Evolutionary conservation across 2,797 vertebrate genomes (phyloP).

Genomic region (Sebastolobus alascanus): DNA sequence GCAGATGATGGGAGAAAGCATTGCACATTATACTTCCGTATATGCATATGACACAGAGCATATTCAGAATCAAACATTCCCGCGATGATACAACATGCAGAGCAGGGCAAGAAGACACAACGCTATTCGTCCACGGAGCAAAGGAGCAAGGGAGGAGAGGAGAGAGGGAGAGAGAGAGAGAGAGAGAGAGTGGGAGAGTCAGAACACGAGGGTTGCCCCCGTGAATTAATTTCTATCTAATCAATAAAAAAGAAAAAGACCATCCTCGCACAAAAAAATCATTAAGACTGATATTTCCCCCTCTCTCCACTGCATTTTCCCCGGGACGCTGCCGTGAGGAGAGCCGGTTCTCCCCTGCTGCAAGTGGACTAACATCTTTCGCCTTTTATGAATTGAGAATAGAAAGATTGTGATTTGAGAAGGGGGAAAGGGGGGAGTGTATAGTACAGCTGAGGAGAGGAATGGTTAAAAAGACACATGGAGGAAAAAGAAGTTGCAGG

Average conservation of each 20-base stretch:
- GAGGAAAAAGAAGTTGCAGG: constrained; percentile 69
- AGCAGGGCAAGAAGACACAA: constrained; percentile 73
- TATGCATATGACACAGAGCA: constrained; percentile 59
- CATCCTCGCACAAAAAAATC: constrained; percentile 72
- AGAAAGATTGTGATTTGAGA: constrained; percentile 64
- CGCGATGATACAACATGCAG: constrained; percentile 84
- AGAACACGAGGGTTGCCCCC: constrained; percentile 79
- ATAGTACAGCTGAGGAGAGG: constrained; percentile 55
- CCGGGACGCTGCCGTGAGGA: constrained; percentile 52
- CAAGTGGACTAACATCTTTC: constrained; percentile 47
- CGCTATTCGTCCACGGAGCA: constrained; percentile 79
- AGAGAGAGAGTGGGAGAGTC: constrained; percentile 61
- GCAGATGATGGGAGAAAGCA: not conserved
- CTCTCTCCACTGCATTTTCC: constrained; percentile 46
- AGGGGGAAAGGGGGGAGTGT: constrained; percentile 39
- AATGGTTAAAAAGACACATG: constrained; percentile 68
- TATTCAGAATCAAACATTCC: constrained; percentile 84
- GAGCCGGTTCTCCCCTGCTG: constrained; percentile 62
- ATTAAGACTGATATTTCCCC: constrained; percentile 75
- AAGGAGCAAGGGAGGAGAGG: constrained; percentile 71
- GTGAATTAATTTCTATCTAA: constrained; percentile 84
- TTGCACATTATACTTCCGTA: constrained; percentile 26
- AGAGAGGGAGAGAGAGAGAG: constrained; percentile 56
- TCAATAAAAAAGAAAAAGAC: constrained; percentile 83
- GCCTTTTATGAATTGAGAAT: constrained; percentile 61